Base-by-base conservation (phyloP, 2,888 invertebrate genomes). In the Melinaea menophilus region DNA sequence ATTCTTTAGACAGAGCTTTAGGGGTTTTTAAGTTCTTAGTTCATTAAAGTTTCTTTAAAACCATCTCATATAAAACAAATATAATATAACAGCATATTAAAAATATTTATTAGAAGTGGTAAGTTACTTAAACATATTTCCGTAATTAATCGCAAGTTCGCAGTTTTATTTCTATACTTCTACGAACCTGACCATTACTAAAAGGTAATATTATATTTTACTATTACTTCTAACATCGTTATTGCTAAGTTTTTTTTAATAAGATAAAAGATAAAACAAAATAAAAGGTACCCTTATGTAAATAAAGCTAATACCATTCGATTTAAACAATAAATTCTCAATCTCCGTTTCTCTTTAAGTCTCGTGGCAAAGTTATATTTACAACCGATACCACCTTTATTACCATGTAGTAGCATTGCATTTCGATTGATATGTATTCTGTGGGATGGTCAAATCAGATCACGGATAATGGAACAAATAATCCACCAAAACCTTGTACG, bases 381-480 rank as follows among this genome's bases (percentile, higher is more conserved):
- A 34, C 57, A 34, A 7, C 11, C 41, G 47, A 22, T 31, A 46
- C 4, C 48, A 22, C 2, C 62, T 47, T 34, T 62, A 62, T 41
- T 11, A 3, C 34, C 33, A 22, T 54, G 1, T n/a, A 35, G 33
- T 62, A 62, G 41, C 31, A 33, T n/a, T 13, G 11, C 31, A 41
- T 62, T 62, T 57, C 35, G 34, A 5, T 13, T 45, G 55, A 22
- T 55, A 45, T 55, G 22, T 47, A 37, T 22, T 34, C n/a, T 48
- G n/a, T 51, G 56, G 41, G 48, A 56, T 59, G 63, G 41, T 33
- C 31, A 31, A 31, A 57, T 59, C 37, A 54, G 62, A 56, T 60
- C 57, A 59, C 57, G 48, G 34, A 35, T 57, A 57, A 60, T 63
- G 59, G 57, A 60, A 63, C 59, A 63, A 63, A 63, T 60, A 63